These are phyloP conservation scores for Lamellibrachia columna DNA, from an alignment of 2,888 invertebrate species.

Conservation along the genomic window DNA sequence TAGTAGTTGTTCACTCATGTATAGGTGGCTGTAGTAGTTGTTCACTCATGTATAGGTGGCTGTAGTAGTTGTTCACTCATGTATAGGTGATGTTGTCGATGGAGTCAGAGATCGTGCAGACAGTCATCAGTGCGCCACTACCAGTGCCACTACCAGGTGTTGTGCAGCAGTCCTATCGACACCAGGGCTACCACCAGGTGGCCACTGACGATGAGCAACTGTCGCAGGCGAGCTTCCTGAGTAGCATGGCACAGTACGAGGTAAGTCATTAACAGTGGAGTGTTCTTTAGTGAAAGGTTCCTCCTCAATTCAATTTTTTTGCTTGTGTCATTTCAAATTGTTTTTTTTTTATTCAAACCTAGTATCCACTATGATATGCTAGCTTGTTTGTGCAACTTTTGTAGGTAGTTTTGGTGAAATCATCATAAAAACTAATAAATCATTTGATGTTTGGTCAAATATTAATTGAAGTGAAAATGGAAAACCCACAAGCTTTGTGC, in stretches of 20 bases:
- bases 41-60: too few relatives aligned
- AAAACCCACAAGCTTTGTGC: too few relatives aligned
- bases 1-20: too few relatives aligned
- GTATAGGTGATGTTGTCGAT: conserved; percentile 73
- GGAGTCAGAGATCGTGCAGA: conserved; percentile 73
- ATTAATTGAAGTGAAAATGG: too few relatives aligned
- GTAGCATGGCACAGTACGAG: conserved; percentile 23
- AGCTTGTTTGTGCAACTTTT: background rate
- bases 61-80: too few relatives aligned
- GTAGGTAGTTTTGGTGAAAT: too few relatives aligned
- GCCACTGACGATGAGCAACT: conserved; percentile 56
- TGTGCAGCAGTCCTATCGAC: background rate
- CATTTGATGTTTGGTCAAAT: too few relatives aligned
- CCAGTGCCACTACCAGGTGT: conserved; percentile 39
- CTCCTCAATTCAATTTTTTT: too few relatives aligned
- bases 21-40: too few relatives aligned
- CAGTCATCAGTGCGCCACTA: conserved; percentile 68
- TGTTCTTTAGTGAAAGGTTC: too few relatives aligned
- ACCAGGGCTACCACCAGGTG: conserved; percentile 5
- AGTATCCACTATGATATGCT: background rate
- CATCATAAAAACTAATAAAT: too few relatives aligned
- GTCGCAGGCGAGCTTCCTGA: conserved; percentile 42
- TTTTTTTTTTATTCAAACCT: too few relatives aligned
- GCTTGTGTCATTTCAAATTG: background rate
- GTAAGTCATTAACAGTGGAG: background rate